Evolutionary conservation across 2,888 invertebrate genomes (phyloP), one percentile per base, ranked within the genome.

Genomic region (Cerastis rubricosa): DNA sequence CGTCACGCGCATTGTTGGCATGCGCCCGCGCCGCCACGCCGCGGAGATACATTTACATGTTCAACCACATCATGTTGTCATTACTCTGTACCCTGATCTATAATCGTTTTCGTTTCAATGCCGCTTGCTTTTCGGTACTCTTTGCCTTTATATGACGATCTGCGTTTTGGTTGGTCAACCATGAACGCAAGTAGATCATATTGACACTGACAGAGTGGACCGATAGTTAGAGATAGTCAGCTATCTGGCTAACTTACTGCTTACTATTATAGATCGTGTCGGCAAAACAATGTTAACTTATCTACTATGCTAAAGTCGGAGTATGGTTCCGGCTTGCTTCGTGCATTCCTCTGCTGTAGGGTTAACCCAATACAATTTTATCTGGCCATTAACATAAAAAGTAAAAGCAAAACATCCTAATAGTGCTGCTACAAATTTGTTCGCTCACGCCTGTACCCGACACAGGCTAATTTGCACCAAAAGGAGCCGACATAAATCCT

Each of bases 381-480:
- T 77, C 59, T 68, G 47, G 54, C 78, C 72, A 83, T 85, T 81
- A 76, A 85, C 57, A 81, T 81, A 78, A 85, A 86, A 85, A 83
- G 84, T 83, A 84, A 85, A 87, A 88, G 83, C 80, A 81, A 80
- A 84, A 83, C 79, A 85, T 87, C 83, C 82, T 88, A 86, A 84
- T 87, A 89, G 83, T 88, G 90, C 85, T 89, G 88, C 88, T 89
- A 93, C 93, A 93, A 94, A 95, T 96, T 95, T 93, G 94, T 92
- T 90, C 89, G 90, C 90, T 93, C 93, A 94, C 96, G 95, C 95
- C 95, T 94, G 93, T 93, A 89, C 84, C 87, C 90, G 91, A 92
- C 95, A 91, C 91, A 92, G 91, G 93, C 94, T 96, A 96, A 96
- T 96, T 95, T 96, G 95, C 92, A 86, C 95, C 94, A 94, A 95